Evolutionary conservation across 2,113 vertebrate species (phyloP).

Genomic region (Cyrtonyx montezumae): DNA sequence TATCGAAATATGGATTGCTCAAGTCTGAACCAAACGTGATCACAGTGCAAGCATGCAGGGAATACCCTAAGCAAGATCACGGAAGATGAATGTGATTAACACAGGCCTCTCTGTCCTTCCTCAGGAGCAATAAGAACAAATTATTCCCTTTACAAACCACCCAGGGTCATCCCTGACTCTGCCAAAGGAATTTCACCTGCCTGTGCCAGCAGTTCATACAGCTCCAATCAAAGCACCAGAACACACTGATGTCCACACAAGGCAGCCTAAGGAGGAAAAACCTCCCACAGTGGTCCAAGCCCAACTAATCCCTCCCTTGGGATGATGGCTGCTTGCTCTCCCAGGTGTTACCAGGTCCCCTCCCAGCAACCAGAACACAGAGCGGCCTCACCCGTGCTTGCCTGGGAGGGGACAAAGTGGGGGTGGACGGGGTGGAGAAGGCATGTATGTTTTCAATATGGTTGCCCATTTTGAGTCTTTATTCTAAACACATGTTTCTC

Average conservation of each 20-base stretch:
- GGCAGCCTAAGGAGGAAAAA: not conserved
- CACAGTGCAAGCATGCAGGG: not conserved
- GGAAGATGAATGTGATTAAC: not conserved
- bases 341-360: not conserved
- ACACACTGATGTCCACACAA: rapidly evolving
- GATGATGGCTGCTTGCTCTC: not conserved
- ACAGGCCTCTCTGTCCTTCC: not conserved
- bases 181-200: constrained; percentile 48
- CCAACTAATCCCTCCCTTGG: not conserved
- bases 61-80: not conserved
- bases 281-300: not conserved
- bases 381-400: not conserved
- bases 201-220: not conserved
- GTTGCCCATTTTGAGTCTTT: constrained; percentile 61
- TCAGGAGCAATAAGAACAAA: not conserved
- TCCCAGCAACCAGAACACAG: not conserved
- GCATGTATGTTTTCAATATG: constrained; percentile 44
- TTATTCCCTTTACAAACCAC: not conserved
- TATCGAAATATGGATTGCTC: not conserved
- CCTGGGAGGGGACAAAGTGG: not conserved
- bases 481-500: constrained; percentile 74
- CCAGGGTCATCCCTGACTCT: not conserved
- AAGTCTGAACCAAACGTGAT: not conserved
- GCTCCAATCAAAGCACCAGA: not conserved
- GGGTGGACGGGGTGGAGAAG: not conserved